Evolutionary conservation across 2,797 vertebrate species (phyloP).

Genomic region (Tenualosa ilisha): DNA sequence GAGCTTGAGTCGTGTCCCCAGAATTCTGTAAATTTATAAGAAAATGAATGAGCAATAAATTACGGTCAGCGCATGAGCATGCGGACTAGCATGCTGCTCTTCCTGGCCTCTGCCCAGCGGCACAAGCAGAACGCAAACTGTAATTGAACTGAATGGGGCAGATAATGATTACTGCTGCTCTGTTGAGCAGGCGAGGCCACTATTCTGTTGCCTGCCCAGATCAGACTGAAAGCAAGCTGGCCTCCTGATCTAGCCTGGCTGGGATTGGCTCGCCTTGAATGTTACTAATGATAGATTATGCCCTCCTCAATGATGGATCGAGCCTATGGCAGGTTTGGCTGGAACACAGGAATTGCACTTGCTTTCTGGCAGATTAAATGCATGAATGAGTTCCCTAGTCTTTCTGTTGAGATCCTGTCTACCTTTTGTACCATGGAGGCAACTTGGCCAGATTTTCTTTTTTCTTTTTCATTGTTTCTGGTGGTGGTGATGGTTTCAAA

Average conservation of each 20-base stretch:
- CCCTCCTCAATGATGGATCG: slow-evolving; percentile 6
- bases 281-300: slow-evolving; percentile 13
- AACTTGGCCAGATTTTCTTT: not conserved
- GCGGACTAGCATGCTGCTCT: not conserved
- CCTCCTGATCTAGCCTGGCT: not conserved
- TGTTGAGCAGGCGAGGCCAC: not conserved
- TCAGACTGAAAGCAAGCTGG: not conserved
- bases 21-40: not conserved
- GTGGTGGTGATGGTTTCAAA: too few species aligned
- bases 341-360: not conserved
- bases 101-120: not conserved
- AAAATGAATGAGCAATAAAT: slow-evolving; percentile 8
- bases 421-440: not conserved
- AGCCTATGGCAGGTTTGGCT: slow-evolving; percentile 1
- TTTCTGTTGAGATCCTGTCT: not conserved
- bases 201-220: not conserved
- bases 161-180: slow-evolving; percentile 14
- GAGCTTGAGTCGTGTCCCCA: not conserved
- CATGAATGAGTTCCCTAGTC: not conserved
- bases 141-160: slow-evolving; percentile 15
- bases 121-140: not conserved
- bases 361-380: not conserved
- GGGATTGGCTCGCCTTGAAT: slow-evolving; percentile 1
- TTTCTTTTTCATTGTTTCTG: too few species aligned
- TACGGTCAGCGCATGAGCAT: not conserved